These are phyloP conservation scores for Patella vulgata DNA, from an alignment of 1,140 invertebrate genomes.

Conservation along the genomic window DNA sequence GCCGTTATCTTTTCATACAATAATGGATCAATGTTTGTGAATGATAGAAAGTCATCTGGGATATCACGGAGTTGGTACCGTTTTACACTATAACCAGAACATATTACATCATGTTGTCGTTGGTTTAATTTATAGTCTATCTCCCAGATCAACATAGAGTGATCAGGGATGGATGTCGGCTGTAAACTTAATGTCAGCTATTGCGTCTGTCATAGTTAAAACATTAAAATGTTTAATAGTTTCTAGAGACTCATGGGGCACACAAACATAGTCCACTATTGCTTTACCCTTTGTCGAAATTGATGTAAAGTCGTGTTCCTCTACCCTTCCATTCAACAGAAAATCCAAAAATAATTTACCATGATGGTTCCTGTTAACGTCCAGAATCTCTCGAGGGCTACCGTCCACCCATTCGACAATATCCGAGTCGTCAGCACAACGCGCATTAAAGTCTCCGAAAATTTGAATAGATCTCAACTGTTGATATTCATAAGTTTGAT, in stretches of 20 bases:
- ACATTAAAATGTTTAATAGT: constrained; percentile 6
- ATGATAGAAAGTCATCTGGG: no score
- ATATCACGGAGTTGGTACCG: no score
- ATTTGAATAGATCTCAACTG: constrained; percentile 13
- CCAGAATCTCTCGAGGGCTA: neutral
- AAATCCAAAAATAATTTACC: constrained; percentile 22
- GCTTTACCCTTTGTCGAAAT: constrained; percentile 16
- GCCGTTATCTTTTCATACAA: no score
- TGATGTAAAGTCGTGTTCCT: constrained; percentile 13
- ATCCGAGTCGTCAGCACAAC: constrained; percentile 10
- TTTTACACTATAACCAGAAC: no score
- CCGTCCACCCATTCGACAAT: constrained; percentile 13
- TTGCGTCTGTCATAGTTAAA: constrained; percentile 5
- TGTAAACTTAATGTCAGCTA: neutral
- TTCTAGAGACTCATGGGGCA: constrained; percentile 14
- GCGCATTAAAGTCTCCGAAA: constrained; percentile 23
- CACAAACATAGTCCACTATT: constrained; percentile 17
- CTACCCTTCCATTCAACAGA: constrained; percentile 18
- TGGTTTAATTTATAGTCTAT: neutral
- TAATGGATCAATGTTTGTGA: no score
- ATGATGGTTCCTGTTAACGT: constrained; percentile 7
- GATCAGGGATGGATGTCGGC: constrained; percentile 7
- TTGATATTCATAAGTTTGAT: constrained; percentile 10
- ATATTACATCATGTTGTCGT: no score
- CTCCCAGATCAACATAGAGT: constrained; percentile 10